Conservation (phyloP, 2,797 vertebrate species). For the Antrozous pallidus region DNA sequence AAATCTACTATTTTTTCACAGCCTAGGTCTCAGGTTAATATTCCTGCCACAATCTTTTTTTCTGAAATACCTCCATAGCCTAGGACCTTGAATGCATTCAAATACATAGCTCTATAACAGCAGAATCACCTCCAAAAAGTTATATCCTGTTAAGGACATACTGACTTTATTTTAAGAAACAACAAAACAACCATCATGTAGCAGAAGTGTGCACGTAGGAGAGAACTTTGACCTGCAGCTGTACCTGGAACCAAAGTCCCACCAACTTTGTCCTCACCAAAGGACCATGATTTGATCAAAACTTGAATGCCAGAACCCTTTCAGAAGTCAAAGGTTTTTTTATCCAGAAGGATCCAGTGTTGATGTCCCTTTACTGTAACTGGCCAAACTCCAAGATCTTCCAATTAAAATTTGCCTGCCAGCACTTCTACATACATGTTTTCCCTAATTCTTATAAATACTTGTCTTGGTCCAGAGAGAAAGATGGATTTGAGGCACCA, state of each 20-base stretch:
- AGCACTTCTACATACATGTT: neutral
- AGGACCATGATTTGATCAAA: neutral
- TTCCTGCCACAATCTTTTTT: neutral
- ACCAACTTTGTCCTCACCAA: neutral
- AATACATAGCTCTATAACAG: neutral
- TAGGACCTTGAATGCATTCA: accelerated
- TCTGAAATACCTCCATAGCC: neutral
- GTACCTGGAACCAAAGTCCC: neutral
- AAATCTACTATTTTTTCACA: neutral
- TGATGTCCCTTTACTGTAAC: neutral
- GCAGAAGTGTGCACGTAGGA: neutral
- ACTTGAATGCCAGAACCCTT: neutral
- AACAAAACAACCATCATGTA: no score
- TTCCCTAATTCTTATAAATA: neutral
- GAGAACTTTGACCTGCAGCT: neutral
- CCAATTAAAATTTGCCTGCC: neutral
- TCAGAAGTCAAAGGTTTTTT: no score
- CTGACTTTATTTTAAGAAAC: neutral
- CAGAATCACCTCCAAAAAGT: neutral
- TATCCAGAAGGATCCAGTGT: neutral
- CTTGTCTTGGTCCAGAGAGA: neutral
- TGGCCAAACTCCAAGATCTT: neutral
- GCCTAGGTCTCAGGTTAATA: neutral
- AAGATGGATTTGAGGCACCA: neutral
- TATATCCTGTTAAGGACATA: neutral